A percentile compares a stretch with the other conserved stretches of the same genome.
Evolutionary conservation across 2,113 vertebrate genomes (phyloP).

Genomic region (Poeciliopsis occidentalis): DNA sequence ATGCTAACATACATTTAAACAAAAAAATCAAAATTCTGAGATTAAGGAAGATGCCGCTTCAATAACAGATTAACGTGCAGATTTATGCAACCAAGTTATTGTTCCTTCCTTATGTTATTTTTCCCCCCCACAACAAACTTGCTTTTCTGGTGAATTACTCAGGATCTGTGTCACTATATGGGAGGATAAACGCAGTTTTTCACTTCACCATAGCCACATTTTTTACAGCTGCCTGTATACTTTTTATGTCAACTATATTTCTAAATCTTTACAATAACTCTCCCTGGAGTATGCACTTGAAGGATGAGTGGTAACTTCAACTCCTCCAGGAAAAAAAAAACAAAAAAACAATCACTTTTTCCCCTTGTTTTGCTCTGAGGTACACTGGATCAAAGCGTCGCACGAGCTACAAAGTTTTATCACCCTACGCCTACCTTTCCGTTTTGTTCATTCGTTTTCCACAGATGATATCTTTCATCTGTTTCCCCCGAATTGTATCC

Average conservation of each 20-base stretch:
- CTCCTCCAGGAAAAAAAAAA: slow-evolving; percentile 38
- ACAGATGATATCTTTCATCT: slow-evolving; percentile 71
- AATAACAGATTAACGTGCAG: neutral
- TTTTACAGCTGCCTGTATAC: neutral
- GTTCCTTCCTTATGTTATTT: neutral
- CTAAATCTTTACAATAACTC: neutral
- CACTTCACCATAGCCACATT: neutral
- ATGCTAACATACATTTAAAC: too few relatives aligned
- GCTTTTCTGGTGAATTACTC: too few relatives aligned
- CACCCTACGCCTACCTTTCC: slow-evolving; percentile 43
- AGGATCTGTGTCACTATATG: too few relatives aligned
- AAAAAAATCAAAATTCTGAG: neutral
- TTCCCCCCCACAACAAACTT: neutral
- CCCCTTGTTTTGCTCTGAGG: slow-evolving; percentile 54
- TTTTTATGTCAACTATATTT: neutral
- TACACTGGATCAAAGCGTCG: slow-evolving; percentile 67
- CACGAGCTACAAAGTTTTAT: slow-evolving; percentile 65
- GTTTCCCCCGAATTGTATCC: slow-evolving; percentile 62
- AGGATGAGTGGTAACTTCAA: neutral
- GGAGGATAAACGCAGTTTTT: neutral
- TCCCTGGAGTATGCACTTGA: neutral
- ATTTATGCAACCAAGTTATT: neutral
- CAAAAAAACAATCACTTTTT: slow-evolving; percentile 11
- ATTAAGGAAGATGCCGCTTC: neutral
- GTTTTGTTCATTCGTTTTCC: slow-evolving; percentile 67